These are phyloP conservation scores for Callithrix jacchus DNA, from an alignment of 2,113 vertebrate species.

Conservation along the genomic window DNA sequence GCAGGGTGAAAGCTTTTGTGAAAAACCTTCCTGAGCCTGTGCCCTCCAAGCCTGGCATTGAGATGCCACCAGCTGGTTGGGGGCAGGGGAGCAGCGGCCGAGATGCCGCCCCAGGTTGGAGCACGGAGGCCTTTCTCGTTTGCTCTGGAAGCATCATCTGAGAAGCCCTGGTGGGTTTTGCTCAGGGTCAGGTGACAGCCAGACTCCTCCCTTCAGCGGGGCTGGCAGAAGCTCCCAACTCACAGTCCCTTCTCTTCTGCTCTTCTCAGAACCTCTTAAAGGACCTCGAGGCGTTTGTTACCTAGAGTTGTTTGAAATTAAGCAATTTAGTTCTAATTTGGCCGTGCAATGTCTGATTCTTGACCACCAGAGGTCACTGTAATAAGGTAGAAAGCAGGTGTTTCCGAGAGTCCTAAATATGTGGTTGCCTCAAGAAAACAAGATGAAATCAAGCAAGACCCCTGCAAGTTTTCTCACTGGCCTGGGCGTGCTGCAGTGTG, in stretches of 20 bases:
- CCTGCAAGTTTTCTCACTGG: background rate
- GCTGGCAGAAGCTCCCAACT: background rate
- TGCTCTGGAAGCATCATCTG: background rate
- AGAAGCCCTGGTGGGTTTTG: background rate
- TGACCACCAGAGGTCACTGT: constrained; percentile 80
- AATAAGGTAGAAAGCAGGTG: constrained; percentile 79
- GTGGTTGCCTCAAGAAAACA: background rate
- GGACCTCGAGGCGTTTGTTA: background rate
- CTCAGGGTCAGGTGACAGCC: background rate
- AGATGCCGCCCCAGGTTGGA: background rate
- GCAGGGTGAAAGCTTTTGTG: background rate
- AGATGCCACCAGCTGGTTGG: background rate
- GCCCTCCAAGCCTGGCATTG: constrained; percentile 11
- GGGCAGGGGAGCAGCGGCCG: background rate
- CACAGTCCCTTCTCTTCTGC: background rate
- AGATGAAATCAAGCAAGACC: background rate
- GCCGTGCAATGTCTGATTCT: constrained; percentile 26
- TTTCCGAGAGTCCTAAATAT: background rate
- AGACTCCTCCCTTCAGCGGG: background rate
- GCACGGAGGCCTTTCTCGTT: background rate
- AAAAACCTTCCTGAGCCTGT: background rate
- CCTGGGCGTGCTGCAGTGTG: background rate
- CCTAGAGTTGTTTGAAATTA: background rate
- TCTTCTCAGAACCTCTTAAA: constrained; percentile 2
- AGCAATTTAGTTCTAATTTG: constrained; percentile 40